Base-by-base conservation (phyloP, 2,113 vertebrate genomes). In the Cyprinus carpio region DNA sequence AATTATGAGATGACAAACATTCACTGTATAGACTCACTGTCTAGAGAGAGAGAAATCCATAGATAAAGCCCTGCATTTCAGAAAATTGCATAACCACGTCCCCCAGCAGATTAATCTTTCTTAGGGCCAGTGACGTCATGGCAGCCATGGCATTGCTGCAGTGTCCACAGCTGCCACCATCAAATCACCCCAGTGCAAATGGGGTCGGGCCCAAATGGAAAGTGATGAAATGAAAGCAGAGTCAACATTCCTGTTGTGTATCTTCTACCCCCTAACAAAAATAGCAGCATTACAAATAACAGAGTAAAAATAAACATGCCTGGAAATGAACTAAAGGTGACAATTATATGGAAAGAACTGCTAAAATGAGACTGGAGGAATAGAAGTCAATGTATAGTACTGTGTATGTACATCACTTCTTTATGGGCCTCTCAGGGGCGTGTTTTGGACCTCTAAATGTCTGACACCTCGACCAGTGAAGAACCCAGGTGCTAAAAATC, bases 21-120 rank as follows among this genome's bases (percentile, higher is more conserved):
- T 51, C 46, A 60, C 65, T 80, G 78, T 34, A 60, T 46, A 58
- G 90, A 89, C 83, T 90, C 81, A 79, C 81, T 82, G 64, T 18
- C 87, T 77, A 27, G 54, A 37, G 7, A 8, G 7, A 8, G 20
- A 77, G 81, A 75, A 92, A 93, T 93, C 92, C 89, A 92, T 92
- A 92, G 82, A 89, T 88, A 87, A 87, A 85, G 90, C 89, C 88
- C 84, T 87, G 84, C 84, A 87, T 89, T 90, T 90, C 90, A 93
- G 89, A 93, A 91, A 93, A 93, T 94, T 94, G 93, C 92, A 93
- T 93, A 94, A 94, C 82, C 88, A 75, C 74, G 76, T 89, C 43
- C 88, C 88, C 72, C 46, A 84, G 89, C 93, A 94, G 93, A 95
- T 94, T 93, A 93, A 92, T 90, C 91, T 91, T 86, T 64, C 89